These are phyloP conservation scores for Buteo buteo DNA, from an alignment of 2,113 vertebrate species.

Conservation along the genomic window DNA sequence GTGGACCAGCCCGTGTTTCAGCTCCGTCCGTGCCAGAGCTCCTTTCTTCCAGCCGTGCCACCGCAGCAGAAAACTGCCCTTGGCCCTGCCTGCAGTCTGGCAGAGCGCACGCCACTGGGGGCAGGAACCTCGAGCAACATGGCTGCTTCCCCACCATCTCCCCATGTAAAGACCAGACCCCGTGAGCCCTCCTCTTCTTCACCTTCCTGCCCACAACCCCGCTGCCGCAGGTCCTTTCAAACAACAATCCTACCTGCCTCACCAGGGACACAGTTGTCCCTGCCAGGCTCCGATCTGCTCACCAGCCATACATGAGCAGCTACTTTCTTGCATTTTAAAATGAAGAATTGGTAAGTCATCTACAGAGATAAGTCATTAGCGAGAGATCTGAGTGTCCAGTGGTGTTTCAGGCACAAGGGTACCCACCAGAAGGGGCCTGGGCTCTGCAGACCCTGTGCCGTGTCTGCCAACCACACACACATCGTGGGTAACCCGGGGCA, in stretches of 20 bases:
- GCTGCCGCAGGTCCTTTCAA: fast-evolving
- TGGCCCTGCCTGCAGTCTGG: fast-evolving
- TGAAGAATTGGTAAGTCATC: not conserved
- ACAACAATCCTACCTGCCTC: too few relatives aligned
- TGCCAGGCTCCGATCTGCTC: not conserved
- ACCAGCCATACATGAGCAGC: not conserved
- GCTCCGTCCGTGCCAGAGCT: not conserved
- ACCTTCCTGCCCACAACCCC: fast-evolving
- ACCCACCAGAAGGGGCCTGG: not conserved
- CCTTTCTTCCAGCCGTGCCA: not conserved
- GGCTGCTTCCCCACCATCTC: fast-evolving
- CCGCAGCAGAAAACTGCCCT: not conserved
- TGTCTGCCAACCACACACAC: not conserved
- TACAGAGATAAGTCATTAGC: not conserved
- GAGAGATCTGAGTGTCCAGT: not conserved
- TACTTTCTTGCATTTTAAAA: not conserved
- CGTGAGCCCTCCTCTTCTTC: not conserved
- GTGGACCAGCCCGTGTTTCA: fast-evolving
- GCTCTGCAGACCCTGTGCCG: not conserved
- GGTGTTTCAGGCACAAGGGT: not conserved
- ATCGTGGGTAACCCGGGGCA: fast-evolving
- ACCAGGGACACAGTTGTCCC: not conserved
- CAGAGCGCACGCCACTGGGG: fast-evolving
- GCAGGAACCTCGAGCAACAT: not conserved
- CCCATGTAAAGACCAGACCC: not conserved